A percentile compares a stretch with the other conserved stretches of the same genome.
These are phyloP conservation scores for Cyrtorhinus lividipennis DNA, from an alignment of 1,140 invertebrate genomes.

Conservation along the genomic window DNA sequence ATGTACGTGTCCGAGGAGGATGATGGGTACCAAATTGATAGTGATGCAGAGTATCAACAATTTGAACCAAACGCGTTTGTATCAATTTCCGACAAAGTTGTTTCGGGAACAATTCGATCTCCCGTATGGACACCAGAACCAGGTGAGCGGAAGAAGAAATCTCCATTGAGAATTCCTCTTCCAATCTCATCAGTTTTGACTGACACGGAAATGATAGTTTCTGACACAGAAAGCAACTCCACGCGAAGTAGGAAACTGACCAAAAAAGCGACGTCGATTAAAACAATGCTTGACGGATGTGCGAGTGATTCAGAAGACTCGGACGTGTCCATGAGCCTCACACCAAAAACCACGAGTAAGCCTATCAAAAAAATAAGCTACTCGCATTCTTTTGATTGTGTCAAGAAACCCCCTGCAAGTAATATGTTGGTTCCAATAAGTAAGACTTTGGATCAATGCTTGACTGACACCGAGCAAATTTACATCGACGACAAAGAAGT, in stretches of 20 bases:
- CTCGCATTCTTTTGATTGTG: neutral
- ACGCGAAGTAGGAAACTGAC: neutral
- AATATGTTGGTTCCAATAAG: neutral
- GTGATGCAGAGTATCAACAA: constrained; percentile 9
- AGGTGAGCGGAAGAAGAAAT: neutral
- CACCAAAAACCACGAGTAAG: neutral
- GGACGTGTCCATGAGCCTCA: neutral
- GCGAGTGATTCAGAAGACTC: constrained; percentile 12
- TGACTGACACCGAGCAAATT: neutral
- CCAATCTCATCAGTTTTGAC: constrained; percentile 23
- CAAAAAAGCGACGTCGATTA: constrained; percentile 1
- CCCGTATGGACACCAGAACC: constrained; percentile 20
- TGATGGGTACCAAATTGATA: constrained; percentile 25
- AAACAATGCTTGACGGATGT: constrained; percentile 6
- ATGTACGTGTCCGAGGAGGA: constrained; percentile 31
- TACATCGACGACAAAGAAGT: constrained; percentile 13
- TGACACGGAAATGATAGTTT: constrained; percentile 28
- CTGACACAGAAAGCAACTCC: constrained; percentile 26
- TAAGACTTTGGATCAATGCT: neutral
- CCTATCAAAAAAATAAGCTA: neutral
- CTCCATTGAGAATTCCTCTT: neutral
- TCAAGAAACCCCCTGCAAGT: neutral
- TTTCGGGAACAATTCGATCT: constrained; percentile 7
- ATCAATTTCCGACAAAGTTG: constrained; percentile 19
- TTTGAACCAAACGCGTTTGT: constrained; percentile 1